These are phyloP conservation scores for Arion vulgaris DNA, from an alignment of 1,140 invertebrate genomes.

Conservation along the genomic window DNA sequence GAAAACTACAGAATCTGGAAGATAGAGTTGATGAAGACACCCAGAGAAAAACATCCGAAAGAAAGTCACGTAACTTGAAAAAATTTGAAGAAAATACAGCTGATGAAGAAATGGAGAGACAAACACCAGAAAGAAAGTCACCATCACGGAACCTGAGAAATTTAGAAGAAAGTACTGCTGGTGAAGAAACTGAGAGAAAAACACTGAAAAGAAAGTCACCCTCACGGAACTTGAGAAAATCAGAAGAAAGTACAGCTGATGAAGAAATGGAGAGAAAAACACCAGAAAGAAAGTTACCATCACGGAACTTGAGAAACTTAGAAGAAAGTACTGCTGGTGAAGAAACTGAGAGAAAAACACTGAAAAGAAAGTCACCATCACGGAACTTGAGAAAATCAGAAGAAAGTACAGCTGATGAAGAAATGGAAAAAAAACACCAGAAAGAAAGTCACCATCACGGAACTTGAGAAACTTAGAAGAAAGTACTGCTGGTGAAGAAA, in stretches of 20 bases:
- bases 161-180: background rate
- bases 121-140: slow-evolving; percentile 12
- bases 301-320: background rate
- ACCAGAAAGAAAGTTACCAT: background rate
- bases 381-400: background rate
- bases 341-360: slow-evolving; percentile 14
- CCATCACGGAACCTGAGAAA: background rate
- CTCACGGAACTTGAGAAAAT: background rate
- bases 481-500: background rate
- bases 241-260: background rate
- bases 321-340: background rate
- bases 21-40: background rate
- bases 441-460: slow-evolving; percentile 18
- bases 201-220: slow-evolving; percentile 17
- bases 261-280: background rate
- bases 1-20: background rate
- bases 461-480: background rate
- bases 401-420: background rate
- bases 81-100: background rate
- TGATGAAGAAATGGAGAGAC: background rate
- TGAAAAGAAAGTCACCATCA: background rate
- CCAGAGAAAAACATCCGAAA: background rate
- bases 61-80: background rate
- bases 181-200: background rate
- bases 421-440: slow-evolving; percentile 4